Evolutionary conservation across 2,797 vertebrate species (phyloP).

Genomic region (Rhabdomys pumilio): DNA sequence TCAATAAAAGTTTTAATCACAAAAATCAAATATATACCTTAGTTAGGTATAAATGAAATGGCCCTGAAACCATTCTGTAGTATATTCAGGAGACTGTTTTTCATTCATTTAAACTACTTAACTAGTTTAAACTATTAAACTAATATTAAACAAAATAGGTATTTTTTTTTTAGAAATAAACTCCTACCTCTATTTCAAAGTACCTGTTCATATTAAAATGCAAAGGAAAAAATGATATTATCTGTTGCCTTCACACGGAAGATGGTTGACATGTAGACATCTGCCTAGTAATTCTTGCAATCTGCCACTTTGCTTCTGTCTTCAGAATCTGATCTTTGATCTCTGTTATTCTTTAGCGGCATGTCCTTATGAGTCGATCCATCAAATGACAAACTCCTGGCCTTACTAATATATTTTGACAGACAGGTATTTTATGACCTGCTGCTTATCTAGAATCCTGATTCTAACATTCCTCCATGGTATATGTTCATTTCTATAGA

Average conservation of each 20-base stretch:
- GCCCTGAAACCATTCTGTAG: neutral
- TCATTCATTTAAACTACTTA: neutral
- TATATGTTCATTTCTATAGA: conserved; percentile 39
- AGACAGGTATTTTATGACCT: conserved; percentile 58
- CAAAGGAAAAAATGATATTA: neutral
- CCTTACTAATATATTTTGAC: conserved; percentile 79
- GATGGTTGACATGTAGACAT: conserved; percentile 73
- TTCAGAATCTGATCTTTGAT: conserved; percentile 79
- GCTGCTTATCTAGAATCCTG: conserved; percentile 44
- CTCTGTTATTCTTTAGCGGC: conserved; percentile 74
- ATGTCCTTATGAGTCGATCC: conserved; percentile 75
- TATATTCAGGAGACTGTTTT: fast-evolving
- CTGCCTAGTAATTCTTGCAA: conserved; percentile 77
- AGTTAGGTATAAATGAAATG: neutral
- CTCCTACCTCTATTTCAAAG: neutral
- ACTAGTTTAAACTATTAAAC: neutral
- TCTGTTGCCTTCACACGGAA: conserved; percentile 22
- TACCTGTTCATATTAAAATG: conserved; percentile 38
- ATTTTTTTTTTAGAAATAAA: neutral
- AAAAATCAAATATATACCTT: neutral
- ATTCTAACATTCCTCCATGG: neutral
- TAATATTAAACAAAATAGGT: neutral
- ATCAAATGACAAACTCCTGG: conserved; percentile 77
- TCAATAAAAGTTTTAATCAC: neutral
- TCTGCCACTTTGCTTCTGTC: conserved; percentile 75